Evolutionary conservation across 2,113 vertebrate species (phyloP), one percentile per base, ranked within the genome.

Genomic region (Telmatochromis brichardi): DNA sequence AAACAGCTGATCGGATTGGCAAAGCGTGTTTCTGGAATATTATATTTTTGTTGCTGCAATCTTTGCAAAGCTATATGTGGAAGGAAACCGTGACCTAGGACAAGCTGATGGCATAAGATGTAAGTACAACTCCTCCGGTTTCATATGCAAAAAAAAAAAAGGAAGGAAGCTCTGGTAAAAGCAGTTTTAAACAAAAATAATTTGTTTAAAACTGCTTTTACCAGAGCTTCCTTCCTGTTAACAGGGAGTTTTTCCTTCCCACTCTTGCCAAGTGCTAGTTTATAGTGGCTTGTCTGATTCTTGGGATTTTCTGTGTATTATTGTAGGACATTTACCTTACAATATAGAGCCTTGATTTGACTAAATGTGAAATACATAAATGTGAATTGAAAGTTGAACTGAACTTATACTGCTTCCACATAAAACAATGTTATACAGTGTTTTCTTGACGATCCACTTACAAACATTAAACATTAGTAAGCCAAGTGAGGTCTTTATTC

Each of bases 71-170:
- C 7, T 15, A 9, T 4, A 58, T 28, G 55, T 15, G 26, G 26
- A 58, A 58, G 5, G 26, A 58, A 58, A 58, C 0, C 0, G 1
- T 58, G 5, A 17, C 55, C 0, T 6, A 31, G 14, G 26, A 17
- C 26, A 58, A 58, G 14, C 55, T 9, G 14, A 31, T 58, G 2
- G 2, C 26, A 58, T 9, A 1, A 58, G 55, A 58, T 31, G 7
- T 17, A 58, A 9, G 2, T 31, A 58, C 55, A 58, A 2, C 26
- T 58, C 1, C 55, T 58, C 55, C 1, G 5, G 7, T 31, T 58
- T 58, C 26, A 58, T 58, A 15, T 58, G 55, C 55, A 15, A 58
- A 58, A 58, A 31, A 6, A n/a, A n/a, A n/a, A n/a, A n/a, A n/a
- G n/a, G n/a, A n/a, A n/a, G n/a, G n/a, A n/a, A n/a, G n/a, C n/a